A percentile compares a stretch with the other conserved stretches of the same genome.
These are phyloP conservation scores for Melieria picta DNA, from an alignment of 2,888 invertebrate species.

Conservation along the genomic window DNA sequence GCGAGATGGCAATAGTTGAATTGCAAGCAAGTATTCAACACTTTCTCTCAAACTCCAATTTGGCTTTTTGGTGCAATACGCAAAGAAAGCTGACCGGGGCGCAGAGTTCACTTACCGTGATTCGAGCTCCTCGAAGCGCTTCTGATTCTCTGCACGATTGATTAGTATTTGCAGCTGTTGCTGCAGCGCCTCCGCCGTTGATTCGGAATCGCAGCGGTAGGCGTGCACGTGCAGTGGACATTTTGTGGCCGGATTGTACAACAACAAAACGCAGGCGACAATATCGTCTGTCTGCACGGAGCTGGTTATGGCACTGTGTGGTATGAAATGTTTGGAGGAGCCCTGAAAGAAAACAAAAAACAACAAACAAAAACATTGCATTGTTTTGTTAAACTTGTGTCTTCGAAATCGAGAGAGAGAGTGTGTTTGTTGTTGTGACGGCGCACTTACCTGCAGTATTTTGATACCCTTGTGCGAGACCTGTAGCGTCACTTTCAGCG, in stretches of 20 bases:
- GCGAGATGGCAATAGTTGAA: too few relatives aligned
- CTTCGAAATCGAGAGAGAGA: too few relatives aligned
- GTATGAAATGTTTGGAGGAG: conserved; percentile 91
- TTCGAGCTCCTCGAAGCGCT: conserved; percentile 86
- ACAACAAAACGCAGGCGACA: conserved; percentile 90
- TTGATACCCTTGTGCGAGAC: conserved; percentile 93
- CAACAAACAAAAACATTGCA: background rate
- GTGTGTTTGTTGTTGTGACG: background rate
- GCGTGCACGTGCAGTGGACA: conserved; percentile 97
- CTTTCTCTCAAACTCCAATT: too few relatives aligned
- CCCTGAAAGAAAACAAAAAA: conserved; percentile 52
- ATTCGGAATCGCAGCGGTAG: conserved; percentile 91
- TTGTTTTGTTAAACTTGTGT: background rate
- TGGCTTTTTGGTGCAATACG: too few relatives aligned
- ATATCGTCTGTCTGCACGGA: conserved; percentile 91
- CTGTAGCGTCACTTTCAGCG: conserved; percentile 91
- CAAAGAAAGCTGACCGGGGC: too few relatives aligned
- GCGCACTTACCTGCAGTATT: conserved; percentile 79
- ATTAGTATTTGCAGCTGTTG: conserved; percentile 85
- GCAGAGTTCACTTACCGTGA: conserved; percentile 59
- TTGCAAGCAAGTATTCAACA: too few relatives aligned
- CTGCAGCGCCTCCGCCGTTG: conserved; percentile 89
- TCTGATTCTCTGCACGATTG: conserved; percentile 84
- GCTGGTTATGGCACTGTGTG: conserved; percentile 92
- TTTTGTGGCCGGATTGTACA: conserved; percentile 93